phyloP scores from a whole-genome alignment of 1,140 invertebrate genomes.

The Drosophila teissieri region DNA sequence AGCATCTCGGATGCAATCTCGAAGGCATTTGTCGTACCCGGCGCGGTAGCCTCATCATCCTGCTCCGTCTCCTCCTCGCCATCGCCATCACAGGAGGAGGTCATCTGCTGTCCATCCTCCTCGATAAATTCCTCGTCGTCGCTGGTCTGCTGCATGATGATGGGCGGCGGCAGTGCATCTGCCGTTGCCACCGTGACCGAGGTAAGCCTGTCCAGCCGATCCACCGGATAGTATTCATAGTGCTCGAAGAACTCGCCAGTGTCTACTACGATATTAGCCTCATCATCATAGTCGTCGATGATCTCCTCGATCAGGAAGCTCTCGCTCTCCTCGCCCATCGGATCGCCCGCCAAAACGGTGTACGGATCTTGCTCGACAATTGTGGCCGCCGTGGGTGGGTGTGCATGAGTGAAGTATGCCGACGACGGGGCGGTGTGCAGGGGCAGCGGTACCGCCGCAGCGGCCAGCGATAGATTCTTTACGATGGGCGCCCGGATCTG shows the following conservation, averaged over 20 bases:
- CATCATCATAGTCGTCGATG: slow-evolving; percentile 72
- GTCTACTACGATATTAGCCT: slow-evolving; percentile 72
- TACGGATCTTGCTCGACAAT: slow-evolving; percentile 72
- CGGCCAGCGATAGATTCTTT: slow-evolving; percentile 69
- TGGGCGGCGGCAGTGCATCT: slow-evolving; percentile 72
- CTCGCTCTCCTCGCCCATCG: slow-evolving; percentile 62
- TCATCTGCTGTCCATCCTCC: slow-evolving; percentile 47
- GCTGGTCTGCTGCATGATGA: slow-evolving; percentile 73
- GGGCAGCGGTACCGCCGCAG: slow-evolving; percentile 65
- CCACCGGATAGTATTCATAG: slow-evolving; percentile 71
- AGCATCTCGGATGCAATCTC: slow-evolving; percentile 71
- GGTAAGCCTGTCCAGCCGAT: slow-evolving; percentile 62
- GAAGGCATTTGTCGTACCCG: slow-evolving; percentile 60
- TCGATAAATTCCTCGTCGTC: slow-evolving; percentile 65
- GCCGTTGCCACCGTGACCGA: slow-evolving; percentile 65
- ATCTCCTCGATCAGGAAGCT: slow-evolving; percentile 79
- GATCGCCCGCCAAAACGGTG: slow-evolving; percentile 63
- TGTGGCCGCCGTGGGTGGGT: slow-evolving; percentile 37
- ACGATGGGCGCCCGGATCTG: slow-evolving; percentile 58
- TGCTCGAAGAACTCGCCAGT: slow-evolving; percentile 73
- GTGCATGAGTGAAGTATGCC: slow-evolving; percentile 64
- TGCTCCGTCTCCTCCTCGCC: slow-evolving; percentile 44
- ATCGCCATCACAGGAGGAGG: slow-evolving; percentile 52
- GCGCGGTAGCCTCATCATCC: slow-evolving; percentile 17
- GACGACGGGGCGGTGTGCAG: slow-evolving; percentile 38